Conservation (phyloP, 64 coral and sea anemone genomes). For the Pocillopora verrucosa region DNA sequence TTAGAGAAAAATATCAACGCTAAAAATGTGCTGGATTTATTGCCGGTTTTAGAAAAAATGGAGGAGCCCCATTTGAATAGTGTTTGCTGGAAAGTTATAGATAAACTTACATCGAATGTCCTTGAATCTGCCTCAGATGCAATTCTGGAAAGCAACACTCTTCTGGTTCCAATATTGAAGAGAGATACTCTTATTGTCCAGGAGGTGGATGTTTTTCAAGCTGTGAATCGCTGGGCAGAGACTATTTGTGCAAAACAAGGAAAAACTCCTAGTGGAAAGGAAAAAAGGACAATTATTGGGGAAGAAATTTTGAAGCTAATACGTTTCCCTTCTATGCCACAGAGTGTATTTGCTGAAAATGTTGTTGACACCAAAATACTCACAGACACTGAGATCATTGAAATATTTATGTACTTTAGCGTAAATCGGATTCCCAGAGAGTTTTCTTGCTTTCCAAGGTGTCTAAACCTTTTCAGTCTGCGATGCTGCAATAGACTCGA, state of each 20-base stretch:
- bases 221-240: not conserved
- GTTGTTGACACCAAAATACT: not conserved
- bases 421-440: not conserved
- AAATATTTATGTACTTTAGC: constrained; percentile 7
- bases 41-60: not conserved
- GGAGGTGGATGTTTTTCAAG: not conserved
- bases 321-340: constrained; percentile 1
- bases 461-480: not conserved
- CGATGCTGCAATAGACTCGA: not conserved
- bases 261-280: not conserved
- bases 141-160: not conserved
- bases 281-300: not conserved
- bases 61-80: not conserved
- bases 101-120: not conserved
- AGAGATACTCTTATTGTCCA: not conserved
- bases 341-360: not conserved
- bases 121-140: not conserved
- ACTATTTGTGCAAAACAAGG: not conserved
- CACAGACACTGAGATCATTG: not conserved
- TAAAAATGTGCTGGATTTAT: constrained; percentile 10
- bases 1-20: not conserved
- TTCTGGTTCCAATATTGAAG: not conserved
- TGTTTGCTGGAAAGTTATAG: constrained; percentile 4
- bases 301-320: not conserved
- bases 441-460: not conserved